phyloP scores from a whole-genome alignment of 2,888 invertebrate genomes.

The Boloria selene region DNA sequence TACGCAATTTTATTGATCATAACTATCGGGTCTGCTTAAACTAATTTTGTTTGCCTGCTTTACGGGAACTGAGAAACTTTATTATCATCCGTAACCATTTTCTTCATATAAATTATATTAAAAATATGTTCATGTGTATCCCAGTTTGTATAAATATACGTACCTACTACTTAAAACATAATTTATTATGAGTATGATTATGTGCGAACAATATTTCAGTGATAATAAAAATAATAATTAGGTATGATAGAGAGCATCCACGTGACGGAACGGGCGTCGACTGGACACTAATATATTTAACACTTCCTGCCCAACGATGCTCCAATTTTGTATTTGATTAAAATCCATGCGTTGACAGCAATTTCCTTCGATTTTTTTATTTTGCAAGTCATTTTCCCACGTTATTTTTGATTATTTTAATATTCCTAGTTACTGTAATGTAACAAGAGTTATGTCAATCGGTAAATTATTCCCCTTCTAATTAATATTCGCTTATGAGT shows the following conservation, averaged over 20 bases:
- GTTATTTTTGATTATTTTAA: conserved; percentile 55
- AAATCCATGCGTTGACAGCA: conserved; percentile 69
- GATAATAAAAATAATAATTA: conserved; percentile 48
- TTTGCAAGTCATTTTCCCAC: conserved; percentile 55
- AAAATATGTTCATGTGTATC: too few relatives aligned
- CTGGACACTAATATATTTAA: conserved; percentile 71
- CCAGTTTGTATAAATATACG: background rate
- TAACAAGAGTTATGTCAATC: conserved; percentile 47
- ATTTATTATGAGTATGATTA: conserved; percentile 1
- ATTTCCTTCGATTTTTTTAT: conserved; percentile 71
- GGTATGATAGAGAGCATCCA: conserved; percentile 51
- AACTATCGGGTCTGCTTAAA: conserved; percentile 71
- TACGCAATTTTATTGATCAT: conserved; percentile 68
- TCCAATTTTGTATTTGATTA: conserved; percentile 81
- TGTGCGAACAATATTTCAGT: conserved; percentile 20
- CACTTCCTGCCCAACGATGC: conserved; percentile 77
- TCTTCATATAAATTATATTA: background rate
- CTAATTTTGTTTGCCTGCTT: conserved; percentile 51
- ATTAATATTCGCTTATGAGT: background rate
- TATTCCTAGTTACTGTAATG: conserved; percentile 48
- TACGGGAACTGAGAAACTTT: conserved; percentile 46
- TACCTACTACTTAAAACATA: background rate
- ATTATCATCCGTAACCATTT: background rate
- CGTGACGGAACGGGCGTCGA: conserved; percentile 57
- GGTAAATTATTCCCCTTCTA: conserved; percentile 53